Percentiles rank a stretch among this genome's conserved stretches.
phyloP scores from a whole-genome alignment of 2,797 vertebrate genomes.

The Danionella dracula region DNA sequence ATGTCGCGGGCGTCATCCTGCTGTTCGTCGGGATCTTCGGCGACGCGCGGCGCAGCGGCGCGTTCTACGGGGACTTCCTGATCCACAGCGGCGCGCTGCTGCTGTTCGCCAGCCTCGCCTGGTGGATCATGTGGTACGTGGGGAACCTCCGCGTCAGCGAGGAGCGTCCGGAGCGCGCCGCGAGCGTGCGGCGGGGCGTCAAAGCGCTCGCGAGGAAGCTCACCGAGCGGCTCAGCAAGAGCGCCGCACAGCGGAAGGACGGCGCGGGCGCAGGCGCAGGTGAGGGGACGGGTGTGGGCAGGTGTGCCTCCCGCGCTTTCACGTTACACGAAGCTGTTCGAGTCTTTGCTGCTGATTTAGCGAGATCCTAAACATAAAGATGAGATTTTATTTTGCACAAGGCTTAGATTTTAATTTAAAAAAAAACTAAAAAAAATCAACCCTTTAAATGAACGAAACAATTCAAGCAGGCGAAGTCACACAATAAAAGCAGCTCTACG shows the following conservation, averaged over 20 bases:
- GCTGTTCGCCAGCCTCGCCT: slow-evolving; percentile 65
- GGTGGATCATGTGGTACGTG: slow-evolving; percentile 73
- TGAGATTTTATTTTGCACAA: too few species aligned
- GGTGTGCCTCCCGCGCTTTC: too few species aligned
- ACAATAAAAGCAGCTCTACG: too few species aligned
- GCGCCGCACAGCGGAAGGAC: background rate
- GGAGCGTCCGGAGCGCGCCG: background rate
- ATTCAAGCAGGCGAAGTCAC: too few species aligned
- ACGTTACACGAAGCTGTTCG: too few species aligned
- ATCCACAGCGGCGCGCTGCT: slow-evolving; percentile 68
- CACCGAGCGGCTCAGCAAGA: slow-evolving; percentile 54
- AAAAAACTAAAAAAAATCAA: too few species aligned
- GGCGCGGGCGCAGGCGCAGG: slow-evolving; percentile 17
- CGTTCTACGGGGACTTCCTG: slow-evolving; percentile 72
- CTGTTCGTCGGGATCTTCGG: slow-evolving; percentile 69
- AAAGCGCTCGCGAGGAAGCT: slow-evolving; percentile 57
- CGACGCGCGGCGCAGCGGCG: slow-evolving; percentile 50
- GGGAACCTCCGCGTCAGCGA: slow-evolving; percentile 63
- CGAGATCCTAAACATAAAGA: too few species aligned
- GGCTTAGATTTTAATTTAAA: too few species aligned
- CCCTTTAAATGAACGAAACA: too few species aligned
- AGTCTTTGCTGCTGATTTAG: too few species aligned
- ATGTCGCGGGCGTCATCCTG: slow-evolving; percentile 57
- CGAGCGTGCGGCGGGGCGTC: slow-evolving; percentile 40
- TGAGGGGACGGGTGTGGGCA: too few species aligned